These are phyloP conservation scores for Brenthis daphne DNA, from an alignment of 2,888 invertebrate genomes.

Conservation along the genomic window DNA sequence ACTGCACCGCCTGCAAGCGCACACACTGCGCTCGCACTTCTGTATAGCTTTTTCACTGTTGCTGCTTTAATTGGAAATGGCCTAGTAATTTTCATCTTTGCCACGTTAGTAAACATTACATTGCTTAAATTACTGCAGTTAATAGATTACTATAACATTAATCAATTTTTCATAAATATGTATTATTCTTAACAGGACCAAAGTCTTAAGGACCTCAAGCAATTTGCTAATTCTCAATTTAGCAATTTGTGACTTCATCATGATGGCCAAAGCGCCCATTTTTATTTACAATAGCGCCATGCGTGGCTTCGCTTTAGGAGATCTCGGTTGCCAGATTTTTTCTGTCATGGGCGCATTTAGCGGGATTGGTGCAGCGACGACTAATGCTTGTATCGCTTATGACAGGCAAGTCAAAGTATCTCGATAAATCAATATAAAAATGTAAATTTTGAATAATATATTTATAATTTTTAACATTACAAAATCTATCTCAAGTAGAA, in stretches of 20 bases:
- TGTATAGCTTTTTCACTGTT: constrained; percentile 89
- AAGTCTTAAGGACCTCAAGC: constrained; percentile 89
- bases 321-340: constrained; percentile 89
- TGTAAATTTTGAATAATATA: too few species aligned
- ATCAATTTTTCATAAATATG: not conserved
- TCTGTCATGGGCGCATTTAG: constrained; percentile 88
- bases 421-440: too few species aligned
- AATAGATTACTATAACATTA: not conserved
- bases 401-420: constrained; percentile 81
- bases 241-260: constrained; percentile 91
- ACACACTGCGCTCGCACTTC: constrained; percentile 89
- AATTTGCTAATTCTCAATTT: constrained; percentile 92
- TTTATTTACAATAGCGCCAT: constrained; percentile 93
- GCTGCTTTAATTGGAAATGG: constrained; percentile 91
- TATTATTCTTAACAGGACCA: constrained; percentile 77
- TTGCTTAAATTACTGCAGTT: not conserved
- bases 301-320: constrained; percentile 88
- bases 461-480: too few species aligned
- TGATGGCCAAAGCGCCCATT: constrained; percentile 93
- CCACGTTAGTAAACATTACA: constrained; percentile 76
- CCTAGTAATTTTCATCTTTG: constrained; percentile 92
- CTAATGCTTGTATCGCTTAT: constrained; percentile 93
- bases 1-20: constrained; percentile 91
- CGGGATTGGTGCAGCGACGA: constrained; percentile 90
- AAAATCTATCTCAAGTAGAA: too few species aligned